Evolutionary conservation across 2,888 invertebrate genomes (phyloP).

Genomic region (Rhagonycha fulva): DNA sequence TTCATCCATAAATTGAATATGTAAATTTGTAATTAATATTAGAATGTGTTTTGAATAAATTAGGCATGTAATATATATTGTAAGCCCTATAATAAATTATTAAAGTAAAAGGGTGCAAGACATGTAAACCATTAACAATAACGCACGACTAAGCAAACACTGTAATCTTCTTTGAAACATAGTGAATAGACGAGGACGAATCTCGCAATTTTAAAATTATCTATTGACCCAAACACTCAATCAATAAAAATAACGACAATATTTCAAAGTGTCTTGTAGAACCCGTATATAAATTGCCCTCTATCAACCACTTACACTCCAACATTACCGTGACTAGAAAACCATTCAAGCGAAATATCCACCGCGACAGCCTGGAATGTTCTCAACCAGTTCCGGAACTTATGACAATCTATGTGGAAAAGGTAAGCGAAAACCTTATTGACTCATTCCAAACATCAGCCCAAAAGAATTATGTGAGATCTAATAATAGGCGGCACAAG

Average conservation of each 20-base stretch:
- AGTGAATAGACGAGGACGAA: constrained; percentile 2
- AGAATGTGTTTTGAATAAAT: constrained; percentile 2
- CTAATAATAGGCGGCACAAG: constrained; percentile 25
- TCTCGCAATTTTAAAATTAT: constrained; percentile 27
- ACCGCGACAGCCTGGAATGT: constrained; percentile 32
- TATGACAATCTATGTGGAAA: constrained; percentile 33
- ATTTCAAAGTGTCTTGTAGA: constrained; percentile 27
- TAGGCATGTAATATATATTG: not conserved
- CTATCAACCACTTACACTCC: constrained; percentile 30
- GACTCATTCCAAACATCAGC: constrained; percentile 31
- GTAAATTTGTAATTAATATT: constrained; percentile 4
- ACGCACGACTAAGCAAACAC: not conserved
- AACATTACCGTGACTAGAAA: constrained; percentile 27
- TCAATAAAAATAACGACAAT: constrained; percentile 26
- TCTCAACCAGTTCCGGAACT: constrained; percentile 28
- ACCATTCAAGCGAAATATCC: constrained; percentile 32
- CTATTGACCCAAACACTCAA: constrained; percentile 22
- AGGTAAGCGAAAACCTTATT: constrained; percentile 22
- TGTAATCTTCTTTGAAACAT: constrained; percentile 15
- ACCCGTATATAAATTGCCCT: constrained; percentile 32
- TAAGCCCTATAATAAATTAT: constrained; percentile 1
- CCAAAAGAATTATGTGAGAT: constrained; percentile 34
- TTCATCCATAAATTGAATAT: constrained; percentile 3
- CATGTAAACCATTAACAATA: constrained; percentile 7
- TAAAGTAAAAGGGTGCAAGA: not conserved